These are phyloP conservation scores for Bombus consobrinus DNA, from an alignment of 1,140 invertebrate genomes.

Conservation along the genomic window DNA sequence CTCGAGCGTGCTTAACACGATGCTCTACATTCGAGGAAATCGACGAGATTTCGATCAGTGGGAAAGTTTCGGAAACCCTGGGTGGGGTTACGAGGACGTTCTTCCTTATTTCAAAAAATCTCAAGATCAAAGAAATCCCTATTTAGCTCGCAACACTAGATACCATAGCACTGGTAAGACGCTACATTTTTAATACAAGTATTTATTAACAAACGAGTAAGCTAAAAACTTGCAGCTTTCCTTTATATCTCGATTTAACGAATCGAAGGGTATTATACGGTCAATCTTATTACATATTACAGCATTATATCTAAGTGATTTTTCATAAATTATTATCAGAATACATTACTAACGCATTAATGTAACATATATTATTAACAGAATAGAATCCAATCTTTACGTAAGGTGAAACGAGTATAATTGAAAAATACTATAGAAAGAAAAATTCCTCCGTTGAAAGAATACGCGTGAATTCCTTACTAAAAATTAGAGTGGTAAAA, in stretches of 20 bases:
- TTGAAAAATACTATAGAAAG: neutral
- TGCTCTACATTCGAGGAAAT: conserved; percentile 97
- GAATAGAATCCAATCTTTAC: neutral
- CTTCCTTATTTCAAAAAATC: conserved; percentile 95
- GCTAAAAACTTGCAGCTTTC: no score
- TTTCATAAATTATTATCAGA: no score
- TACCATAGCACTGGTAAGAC: conserved; percentile 88
- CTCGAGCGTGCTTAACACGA: conserved; percentile 92
- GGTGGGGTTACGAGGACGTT: conserved; percentile 95
- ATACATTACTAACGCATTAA: no score
- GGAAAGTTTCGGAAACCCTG: conserved; percentile 92
- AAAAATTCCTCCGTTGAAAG: neutral
- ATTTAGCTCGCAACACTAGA: conserved; percentile 87
- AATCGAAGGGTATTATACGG: neutral
- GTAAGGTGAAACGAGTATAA: no score
- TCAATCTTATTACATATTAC: no score
- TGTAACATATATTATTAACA: no score
- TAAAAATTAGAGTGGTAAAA: no score
- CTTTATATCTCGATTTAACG: neutral
- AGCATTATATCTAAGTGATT: no score
- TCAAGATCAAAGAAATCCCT: conserved; percentile 92
- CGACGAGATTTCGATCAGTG: conserved; percentile 94
- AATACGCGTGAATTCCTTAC: no score
- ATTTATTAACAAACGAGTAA: no score
- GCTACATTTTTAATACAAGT: no score